phyloP scores from a whole-genome alignment of 2,888 invertebrate species.

The Phengaris arion region DNA sequence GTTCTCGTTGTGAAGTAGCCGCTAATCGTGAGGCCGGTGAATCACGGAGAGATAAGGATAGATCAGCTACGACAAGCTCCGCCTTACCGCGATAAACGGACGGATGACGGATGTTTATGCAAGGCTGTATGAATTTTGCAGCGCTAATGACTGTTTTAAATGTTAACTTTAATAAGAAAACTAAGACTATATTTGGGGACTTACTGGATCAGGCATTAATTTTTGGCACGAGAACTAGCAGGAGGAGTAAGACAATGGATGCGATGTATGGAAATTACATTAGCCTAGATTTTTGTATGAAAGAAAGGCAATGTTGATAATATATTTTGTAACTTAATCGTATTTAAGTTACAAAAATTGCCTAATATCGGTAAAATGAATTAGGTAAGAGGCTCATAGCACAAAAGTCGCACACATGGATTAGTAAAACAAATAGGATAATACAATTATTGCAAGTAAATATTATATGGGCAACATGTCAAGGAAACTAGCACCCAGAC shows the following conservation, averaged over 20 bases:
- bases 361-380: background rate
- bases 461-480: constrained; percentile 25
- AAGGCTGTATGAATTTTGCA: constrained; percentile 47
- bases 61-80: constrained; percentile 43
- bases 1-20: constrained; percentile 30
- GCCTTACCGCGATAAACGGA: constrained; percentile 56
- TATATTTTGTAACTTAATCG: background rate
- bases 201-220: too few species aligned
- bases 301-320: background rate
- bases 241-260: too few species aligned
- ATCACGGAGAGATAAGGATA: constrained; percentile 46
- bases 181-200: too few species aligned
- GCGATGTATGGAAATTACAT: too few species aligned
- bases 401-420: background rate
- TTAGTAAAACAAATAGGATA: constrained; percentile 18
- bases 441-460: constrained; percentile 15
- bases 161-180: too few species aligned
- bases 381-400: background rate
- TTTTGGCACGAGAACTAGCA: too few species aligned
- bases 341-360: background rate
- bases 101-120: constrained; percentile 59
- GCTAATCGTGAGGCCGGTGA: constrained; percentile 39
- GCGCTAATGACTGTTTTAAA: background rate
- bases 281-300: background rate
- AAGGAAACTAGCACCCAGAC: constrained; percentile 6